These are phyloP conservation scores for Hirtodrosophila trivittata DNA, from an alignment of 2,888 invertebrate species.

Conservation along the genomic window DNA sequence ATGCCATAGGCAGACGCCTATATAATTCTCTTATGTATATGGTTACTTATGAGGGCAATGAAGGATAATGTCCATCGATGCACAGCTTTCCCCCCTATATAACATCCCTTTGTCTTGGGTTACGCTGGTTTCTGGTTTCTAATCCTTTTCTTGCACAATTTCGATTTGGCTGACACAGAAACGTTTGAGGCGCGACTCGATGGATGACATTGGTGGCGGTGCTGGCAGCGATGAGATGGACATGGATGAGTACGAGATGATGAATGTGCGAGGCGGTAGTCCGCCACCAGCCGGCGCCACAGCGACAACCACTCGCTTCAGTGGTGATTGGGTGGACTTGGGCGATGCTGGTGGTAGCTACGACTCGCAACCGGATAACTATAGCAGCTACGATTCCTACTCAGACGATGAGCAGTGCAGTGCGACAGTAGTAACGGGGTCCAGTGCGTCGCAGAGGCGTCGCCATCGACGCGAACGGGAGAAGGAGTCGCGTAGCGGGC, in stretches of 20 bases:
- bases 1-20: too few species aligned
- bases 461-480: constrained; percentile 76
- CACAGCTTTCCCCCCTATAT: too few species aligned
- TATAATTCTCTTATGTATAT: too few species aligned
- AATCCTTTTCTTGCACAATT: too few species aligned
- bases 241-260: constrained; percentile 91
- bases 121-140: neutral
- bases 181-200: constrained; percentile 49
- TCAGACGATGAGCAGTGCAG: constrained; percentile 76
- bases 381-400: constrained; percentile 85
- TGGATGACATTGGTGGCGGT: constrained; percentile 81
- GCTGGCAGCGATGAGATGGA: constrained; percentile 81
- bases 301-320: constrained; percentile 3
- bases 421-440: neutral
- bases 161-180: constrained; percentile 41
- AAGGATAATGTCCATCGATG: too few species aligned
- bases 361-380: constrained; percentile 85
- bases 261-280: constrained; percentile 91
- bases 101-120: too few species aligned
- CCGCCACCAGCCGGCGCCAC: constrained; percentile 83
- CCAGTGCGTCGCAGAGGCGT: constrained; percentile 71
- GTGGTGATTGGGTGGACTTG: constrained; percentile 48
- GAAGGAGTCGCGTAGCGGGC: constrained; percentile 72
- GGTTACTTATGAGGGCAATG: too few species aligned
- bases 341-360: constrained; percentile 83